Conservation (phyloP, 2,113 vertebrate genomes). For the Edolisoma coerulescens region DNA sequence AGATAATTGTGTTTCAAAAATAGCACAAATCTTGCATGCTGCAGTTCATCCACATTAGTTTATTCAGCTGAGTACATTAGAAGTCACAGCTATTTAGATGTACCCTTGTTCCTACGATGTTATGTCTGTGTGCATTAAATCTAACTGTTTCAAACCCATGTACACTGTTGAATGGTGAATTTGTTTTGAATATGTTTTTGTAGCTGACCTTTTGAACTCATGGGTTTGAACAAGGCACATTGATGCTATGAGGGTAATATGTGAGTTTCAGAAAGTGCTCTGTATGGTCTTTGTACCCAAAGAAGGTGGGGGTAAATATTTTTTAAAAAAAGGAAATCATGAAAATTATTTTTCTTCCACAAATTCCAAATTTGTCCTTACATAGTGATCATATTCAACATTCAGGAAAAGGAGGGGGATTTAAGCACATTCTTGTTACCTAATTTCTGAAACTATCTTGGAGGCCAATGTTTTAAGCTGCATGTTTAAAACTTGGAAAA, state of each 20-base stretch:
- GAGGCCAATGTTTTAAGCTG: background rate
- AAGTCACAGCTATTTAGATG: background rate
- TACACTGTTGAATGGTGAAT: background rate
- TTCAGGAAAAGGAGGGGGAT: background rate
- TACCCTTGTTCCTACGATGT: background rate
- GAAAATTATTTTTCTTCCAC: background rate
- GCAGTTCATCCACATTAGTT: background rate
- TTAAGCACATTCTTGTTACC: background rate
- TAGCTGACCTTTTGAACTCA: background rate
- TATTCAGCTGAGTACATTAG: background rate
- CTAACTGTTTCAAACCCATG: background rate
- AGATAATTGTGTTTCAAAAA: background rate
- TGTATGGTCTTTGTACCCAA: rapidly evolving
- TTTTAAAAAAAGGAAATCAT: background rate
- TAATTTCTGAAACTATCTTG: constrained; percentile 34
- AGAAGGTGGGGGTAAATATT: background rate
- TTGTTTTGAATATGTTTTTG: background rate
- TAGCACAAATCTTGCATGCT: background rate
- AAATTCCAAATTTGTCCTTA: background rate
- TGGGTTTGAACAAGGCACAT: background rate
- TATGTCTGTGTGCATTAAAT: constrained; percentile 3
- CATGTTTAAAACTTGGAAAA: background rate
- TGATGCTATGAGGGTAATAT: background rate
- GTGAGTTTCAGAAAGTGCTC: constrained; percentile 45
- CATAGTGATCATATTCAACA: background rate